Percentiles rank a stretch among this genome's conserved stretches.
Conservation (phyloP, 2,888 invertebrate species). For the Hirudinaria manillensis region DNA sequence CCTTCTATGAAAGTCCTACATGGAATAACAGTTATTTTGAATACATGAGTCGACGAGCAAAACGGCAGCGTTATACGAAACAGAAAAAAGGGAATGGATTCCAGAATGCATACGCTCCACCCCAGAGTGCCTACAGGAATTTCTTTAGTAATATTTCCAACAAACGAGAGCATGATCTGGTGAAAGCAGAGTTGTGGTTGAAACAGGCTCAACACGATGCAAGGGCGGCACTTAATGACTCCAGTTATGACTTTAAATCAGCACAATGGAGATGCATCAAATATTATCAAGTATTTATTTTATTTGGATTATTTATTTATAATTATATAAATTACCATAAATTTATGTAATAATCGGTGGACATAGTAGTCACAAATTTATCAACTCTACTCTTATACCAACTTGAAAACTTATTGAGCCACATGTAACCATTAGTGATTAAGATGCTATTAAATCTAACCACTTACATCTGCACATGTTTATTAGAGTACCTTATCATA, state of each 20-base stretch:
- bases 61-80: neutral
- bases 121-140: neutral
- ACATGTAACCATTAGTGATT: too few relatives aligned
- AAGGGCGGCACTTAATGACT: conserved; percentile 10
- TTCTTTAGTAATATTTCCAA: neutral
- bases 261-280: conserved; percentile 14
- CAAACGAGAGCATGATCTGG: neutral
- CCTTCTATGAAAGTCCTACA: neutral
- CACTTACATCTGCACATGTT: too few relatives aligned
- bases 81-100: neutral
- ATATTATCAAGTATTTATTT: conserved; percentile 15
- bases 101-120: neutral
- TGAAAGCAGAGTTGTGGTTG: neutral
- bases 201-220: conserved; percentile 17
- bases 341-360: too few relatives aligned
- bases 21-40: conserved; percentile 1
- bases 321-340: too few relatives aligned
- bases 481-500: too few relatives aligned
- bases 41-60: neutral
- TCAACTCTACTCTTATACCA: too few relatives aligned
- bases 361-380: too few relatives aligned
- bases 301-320: neutral
- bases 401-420: too few relatives aligned
- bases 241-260: neutral
- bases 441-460: too few relatives aligned